phyloP scores from a whole-genome alignment of 1,140 invertebrate species.

The Oncopodura yosiiana region DNA sequence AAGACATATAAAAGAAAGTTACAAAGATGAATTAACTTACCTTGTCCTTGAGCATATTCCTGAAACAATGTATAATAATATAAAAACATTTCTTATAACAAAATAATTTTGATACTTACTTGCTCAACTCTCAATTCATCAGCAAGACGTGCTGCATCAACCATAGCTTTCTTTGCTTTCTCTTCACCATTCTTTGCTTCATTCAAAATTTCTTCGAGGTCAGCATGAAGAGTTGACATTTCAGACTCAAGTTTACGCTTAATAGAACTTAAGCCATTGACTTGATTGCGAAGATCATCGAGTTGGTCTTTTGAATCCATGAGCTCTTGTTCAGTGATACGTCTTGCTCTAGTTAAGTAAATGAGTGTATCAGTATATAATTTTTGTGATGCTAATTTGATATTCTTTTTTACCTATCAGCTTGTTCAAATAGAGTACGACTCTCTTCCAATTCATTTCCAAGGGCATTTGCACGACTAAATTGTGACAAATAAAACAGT shows the following conservation, averaged over 20 bases:
- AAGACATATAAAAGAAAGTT: no score
- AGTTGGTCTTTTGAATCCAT: conserved; percentile 49
- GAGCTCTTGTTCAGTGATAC: conserved; percentile 43
- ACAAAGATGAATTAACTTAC: no score
- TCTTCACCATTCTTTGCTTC: conserved; percentile 93
- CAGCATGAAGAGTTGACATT: conserved; percentile 89
- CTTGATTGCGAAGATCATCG: conserved; percentile 88
- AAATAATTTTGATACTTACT: no score
- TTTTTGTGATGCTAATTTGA: conserved; percentile 88
- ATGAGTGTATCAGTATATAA: no score
- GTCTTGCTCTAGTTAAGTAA: no score
- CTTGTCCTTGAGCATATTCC: no score
- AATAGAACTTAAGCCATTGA: conserved; percentile 86
- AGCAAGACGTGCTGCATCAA: conserved; percentile 90
- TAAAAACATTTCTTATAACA: no score
- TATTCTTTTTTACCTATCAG: no score
- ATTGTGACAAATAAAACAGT: no score
- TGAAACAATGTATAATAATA: no score
- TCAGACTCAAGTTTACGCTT: conserved; percentile 98
- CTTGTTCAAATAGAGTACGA: conserved; percentile 86
- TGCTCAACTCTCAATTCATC: conserved; percentile 98
- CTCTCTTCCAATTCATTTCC: conserved; percentile 95
- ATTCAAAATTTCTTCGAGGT: conserved; percentile 90
- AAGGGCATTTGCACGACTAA: conserved; percentile 85
- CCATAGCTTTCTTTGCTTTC: conserved; percentile 96